Conservation (phyloP, 1,140 invertebrate genomes). For the Zaprionus vittiger region DNA sequence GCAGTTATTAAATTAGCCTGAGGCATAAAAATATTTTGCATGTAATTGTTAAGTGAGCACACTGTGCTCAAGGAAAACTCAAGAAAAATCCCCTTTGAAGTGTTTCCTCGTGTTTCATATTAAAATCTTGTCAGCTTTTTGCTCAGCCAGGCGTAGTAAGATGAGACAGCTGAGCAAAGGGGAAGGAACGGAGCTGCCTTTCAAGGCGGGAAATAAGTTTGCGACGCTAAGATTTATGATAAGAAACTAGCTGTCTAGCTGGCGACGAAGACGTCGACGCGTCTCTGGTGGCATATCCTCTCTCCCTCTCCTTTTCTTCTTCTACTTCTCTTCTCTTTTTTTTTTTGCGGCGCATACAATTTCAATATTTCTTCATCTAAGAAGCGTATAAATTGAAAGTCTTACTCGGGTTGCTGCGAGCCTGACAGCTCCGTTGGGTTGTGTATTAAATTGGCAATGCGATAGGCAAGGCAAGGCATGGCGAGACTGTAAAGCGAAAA, state of each 20-base stretch:
- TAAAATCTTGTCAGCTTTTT: constrained; percentile 16
- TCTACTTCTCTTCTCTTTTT: background rate
- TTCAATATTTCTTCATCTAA: constrained; percentile 79
- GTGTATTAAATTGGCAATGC: constrained; percentile 71
- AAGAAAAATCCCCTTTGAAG: constrained; percentile 7
- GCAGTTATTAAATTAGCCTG: constrained; percentile 67
- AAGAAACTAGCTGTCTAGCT: constrained; percentile 57
- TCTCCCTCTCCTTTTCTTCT: background rate
- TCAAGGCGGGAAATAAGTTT: constrained; percentile 32
- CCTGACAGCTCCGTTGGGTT: constrained; percentile 42
- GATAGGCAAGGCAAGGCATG: constrained; percentile 38
- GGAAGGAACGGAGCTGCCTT: no score
- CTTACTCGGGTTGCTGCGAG: constrained; percentile 62
- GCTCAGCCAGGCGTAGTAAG: constrained; percentile 13
- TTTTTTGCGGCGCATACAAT: constrained; percentile 55
- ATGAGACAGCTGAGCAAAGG: background rate
- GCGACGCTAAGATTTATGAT: constrained; percentile 73
- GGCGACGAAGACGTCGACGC: constrained; percentile 19
- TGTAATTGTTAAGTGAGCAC: constrained; percentile 51
- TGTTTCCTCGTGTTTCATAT: constrained; percentile 21
- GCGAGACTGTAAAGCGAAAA: constrained; percentile 5
- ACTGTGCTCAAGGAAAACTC: background rate
- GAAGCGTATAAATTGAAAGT: constrained; percentile 72
- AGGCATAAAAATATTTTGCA: constrained; percentile 40
- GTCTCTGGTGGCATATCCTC: constrained; percentile 12